Evolutionary conservation across 2,113 vertebrate genomes (phyloP), one percentile per base, ranked within the genome.

Genomic region (Nesogale talazaci): DNA sequence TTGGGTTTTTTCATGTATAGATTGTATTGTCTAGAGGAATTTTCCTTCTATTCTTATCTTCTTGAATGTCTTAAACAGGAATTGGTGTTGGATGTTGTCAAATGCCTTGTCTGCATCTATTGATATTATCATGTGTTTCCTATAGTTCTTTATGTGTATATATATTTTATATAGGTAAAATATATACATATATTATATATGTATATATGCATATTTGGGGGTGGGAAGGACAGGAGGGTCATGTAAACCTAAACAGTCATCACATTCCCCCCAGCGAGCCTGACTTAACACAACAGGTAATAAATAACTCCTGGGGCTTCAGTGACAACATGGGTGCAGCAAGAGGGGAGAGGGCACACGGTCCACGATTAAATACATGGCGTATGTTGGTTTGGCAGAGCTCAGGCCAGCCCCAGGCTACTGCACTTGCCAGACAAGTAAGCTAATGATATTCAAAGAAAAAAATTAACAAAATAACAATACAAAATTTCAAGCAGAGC

Each of bases 401-500:
- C 96, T 97, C 97, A 97, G 96, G 95, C 95, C 97, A 83, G 96
- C 52, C 94, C 74, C 88, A 95, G 97, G 97, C 94, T 97, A 97
- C 97, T 98, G 97, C 97, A 97, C 97, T 97, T 97, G 97, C 97
- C 97, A 98, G 97, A 98, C 97, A 98, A 98, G 97, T 97, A 97
- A 98, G 97, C 94, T 93, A 97, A 98, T 97, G 96, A 94, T 87
- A 90, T 52, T 95, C 93, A 96, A 56, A 95, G 87, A 92, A 96
- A 97, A 61, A 61, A 61, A 61, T 23, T 61, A 61, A 61, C 23
- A 61, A 61, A 61, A 61, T 61, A 61, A 61, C 17, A 61, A 61
- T 61, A 25, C 59, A 61, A 11, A 61, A 61, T n/a, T n/a, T n/a
- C n/a, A n/a, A n/a, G n/a, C n/a, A 98, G 98, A 98, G 96, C 97